Conservation (phyloP, 2,888 invertebrate species). For the Hesperia comma region DNA sequence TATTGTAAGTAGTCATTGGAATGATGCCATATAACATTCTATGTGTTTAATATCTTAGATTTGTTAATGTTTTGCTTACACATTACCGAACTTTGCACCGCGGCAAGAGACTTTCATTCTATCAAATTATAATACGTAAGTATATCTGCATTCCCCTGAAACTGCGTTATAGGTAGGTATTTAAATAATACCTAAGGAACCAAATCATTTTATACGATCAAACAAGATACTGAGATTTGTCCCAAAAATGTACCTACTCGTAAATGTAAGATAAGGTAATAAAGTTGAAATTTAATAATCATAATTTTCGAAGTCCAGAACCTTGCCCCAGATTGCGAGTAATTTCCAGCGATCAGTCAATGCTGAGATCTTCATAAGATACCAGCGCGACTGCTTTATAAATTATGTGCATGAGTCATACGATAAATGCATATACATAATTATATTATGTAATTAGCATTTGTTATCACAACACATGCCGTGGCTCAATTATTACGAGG, state of each 20-base stretch:
- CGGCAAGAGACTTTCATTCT: too few species aligned
- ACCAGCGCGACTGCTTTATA: slow-evolving; percentile 25
- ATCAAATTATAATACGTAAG: too few species aligned
- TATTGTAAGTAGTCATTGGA: too few species aligned
- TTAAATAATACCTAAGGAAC: too few species aligned
- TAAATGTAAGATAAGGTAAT: slow-evolving; percentile 5
- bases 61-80: too few species aligned
- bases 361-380: slow-evolving; percentile 61
- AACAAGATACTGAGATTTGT: neutral
- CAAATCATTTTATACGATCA: too few species aligned
- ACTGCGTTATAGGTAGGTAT: too few species aligned
- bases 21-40: too few species aligned
- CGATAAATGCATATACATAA: slow-evolving; percentile 14
- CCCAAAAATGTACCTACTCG: neutral
- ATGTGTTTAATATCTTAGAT: too few species aligned
- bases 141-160: too few species aligned
- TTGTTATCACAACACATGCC: slow-evolving; percentile 13
- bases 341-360: slow-evolving; percentile 63
- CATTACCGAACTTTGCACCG: too few species aligned
- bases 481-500: too few species aligned
- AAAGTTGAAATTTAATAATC: slow-evolving; percentile 22
- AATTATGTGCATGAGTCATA: slow-evolving; percentile 22
- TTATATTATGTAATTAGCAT: slow-evolving; percentile 32
- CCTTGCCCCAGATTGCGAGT: slow-evolving; percentile 39
- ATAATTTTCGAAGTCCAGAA: slow-evolving; percentile 19